Evolutionary conservation across 2,113 vertebrate species (phyloP).

Genomic region (Ornithorhynchus anatinus): DNA sequence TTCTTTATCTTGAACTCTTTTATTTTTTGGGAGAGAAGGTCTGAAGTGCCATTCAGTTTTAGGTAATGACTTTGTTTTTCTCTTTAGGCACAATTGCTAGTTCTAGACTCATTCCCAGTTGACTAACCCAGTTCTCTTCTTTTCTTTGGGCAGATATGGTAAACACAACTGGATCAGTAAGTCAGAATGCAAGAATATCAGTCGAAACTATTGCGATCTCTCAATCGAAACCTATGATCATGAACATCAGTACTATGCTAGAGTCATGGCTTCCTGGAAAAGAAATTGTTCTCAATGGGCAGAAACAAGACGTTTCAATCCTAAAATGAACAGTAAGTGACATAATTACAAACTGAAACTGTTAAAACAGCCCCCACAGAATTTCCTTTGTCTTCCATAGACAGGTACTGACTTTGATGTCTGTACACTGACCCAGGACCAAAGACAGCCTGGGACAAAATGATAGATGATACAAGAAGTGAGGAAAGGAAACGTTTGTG

Average conservation of each 20-base stretch:
- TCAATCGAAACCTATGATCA: constrained; percentile 79
- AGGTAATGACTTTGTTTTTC: constrained; percentile 10
- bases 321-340: constrained; percentile 85
- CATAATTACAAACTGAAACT: background rate
- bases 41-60: constrained; percentile 27
- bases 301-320: constrained; percentile 76
- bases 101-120: constrained; percentile 6
- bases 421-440: too few species aligned
- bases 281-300: constrained; percentile 75
- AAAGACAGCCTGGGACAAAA: too few species aligned
- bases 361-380: too few species aligned
- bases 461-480: too few species aligned
- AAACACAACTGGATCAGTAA: constrained; percentile 79
- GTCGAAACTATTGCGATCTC: constrained; percentile 82
- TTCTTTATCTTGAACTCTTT: constrained; percentile 26
- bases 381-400: too few species aligned
- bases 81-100: background rate
- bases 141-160: constrained; percentile 78
- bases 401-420: too few species aligned
- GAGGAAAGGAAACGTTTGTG: too few species aligned
- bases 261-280: constrained; percentile 72
- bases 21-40: constrained; percentile 32
- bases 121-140: constrained; percentile 21
- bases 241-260: constrained; percentile 78
- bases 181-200: constrained; percentile 72